Evolutionary conservation across 2,888 invertebrate species (phyloP).

Genomic region (Ochlodes sylvanus): DNA sequence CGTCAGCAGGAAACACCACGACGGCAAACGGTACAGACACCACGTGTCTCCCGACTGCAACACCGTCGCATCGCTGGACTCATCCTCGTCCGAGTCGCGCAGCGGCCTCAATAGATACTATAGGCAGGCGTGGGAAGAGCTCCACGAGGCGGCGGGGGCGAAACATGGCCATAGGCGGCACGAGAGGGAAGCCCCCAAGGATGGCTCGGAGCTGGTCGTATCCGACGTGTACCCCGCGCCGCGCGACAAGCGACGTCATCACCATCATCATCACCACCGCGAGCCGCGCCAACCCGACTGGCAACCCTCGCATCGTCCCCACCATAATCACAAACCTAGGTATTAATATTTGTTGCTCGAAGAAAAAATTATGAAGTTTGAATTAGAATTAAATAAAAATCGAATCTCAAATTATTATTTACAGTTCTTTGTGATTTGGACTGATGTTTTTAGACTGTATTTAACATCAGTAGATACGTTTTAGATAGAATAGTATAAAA

Average conservation of each 20-base stretch:
- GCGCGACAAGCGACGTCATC: conserved; percentile 87
- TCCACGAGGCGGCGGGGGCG: conserved; percentile 92
- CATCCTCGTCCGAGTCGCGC: conserved; percentile 93
- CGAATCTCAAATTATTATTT: no score
- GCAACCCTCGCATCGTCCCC: conserved; percentile 83
- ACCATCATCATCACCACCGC: conserved; percentile 91
- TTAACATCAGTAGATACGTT: neutral
- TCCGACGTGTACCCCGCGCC: conserved; percentile 85
- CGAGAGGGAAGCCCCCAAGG: conserved; percentile 86
- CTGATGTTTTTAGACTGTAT: neutral
- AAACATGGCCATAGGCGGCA: conserved; percentile 72
- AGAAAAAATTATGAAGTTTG: no score
- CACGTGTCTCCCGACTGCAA: conserved; percentile 96
- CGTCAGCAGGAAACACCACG: conserved; percentile 81
- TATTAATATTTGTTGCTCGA: conserved; percentile 44
- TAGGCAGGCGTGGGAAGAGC: conserved; percentile 96
- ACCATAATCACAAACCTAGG: conserved; percentile 82
- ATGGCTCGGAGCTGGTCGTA: conserved; percentile 91
- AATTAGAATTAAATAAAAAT: neutral
- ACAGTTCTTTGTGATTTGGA: neutral
- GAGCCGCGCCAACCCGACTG: conserved; percentile 81
- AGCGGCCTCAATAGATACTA: conserved; percentile 94
- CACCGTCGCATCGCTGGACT: conserved; percentile 95
- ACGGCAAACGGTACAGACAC: conserved; percentile 94
- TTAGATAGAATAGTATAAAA: neutral